Evolutionary conservation across 1,140 invertebrate species (phyloP), one percentile per base, ranked within the genome.

Genomic region (Pogonognathellus flavescens): DNA sequence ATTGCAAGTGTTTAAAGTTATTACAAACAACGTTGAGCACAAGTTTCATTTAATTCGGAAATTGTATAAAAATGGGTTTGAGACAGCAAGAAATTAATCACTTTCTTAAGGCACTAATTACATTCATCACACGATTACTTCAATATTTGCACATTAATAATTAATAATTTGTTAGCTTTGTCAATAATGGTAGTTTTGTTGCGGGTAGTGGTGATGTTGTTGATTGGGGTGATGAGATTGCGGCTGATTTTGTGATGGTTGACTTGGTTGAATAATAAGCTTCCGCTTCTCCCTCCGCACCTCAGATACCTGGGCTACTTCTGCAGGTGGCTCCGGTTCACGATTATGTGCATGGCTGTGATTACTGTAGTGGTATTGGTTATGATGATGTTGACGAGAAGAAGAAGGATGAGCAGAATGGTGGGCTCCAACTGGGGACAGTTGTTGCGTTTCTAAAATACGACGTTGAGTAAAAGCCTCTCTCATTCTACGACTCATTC

Each of bases 401-500:
- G 59, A 25, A 0, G 83, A 70, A 9, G 83, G 62, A 20, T 84
- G 83, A 53, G 60, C 60, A 25, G 20, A 49, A 41, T 55, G 83
- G 49, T 84, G 31, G 22, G 31, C 70, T 18, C 50, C 80, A 13
- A 52, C 50, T 18, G 50, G 55, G 20, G 53, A 57, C 0, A 70
- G 25, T 49, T 50, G 31, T 49, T 76, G 70, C 0, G 70, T 49
- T 10, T 76, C 31, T 0, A 50, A 13, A 7, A 31, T 20, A 55
- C 70, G 49, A 13, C 83, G 25, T 7, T 72, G 60, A 11, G 22
- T 31, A 41, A 55, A 62, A n/a, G 76, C 84, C 60, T 83, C 85
- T 83, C 70, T 52, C 85, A 86, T 86, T 57, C 85, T 62, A 1
- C 85, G 55, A 80, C 85, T 86, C 59, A 83, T 50, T 8, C 80